These are phyloP conservation scores for Leptogaster cylindrica DNA, from an alignment of 2,888 invertebrate species.

Conservation along the genomic window DNA sequence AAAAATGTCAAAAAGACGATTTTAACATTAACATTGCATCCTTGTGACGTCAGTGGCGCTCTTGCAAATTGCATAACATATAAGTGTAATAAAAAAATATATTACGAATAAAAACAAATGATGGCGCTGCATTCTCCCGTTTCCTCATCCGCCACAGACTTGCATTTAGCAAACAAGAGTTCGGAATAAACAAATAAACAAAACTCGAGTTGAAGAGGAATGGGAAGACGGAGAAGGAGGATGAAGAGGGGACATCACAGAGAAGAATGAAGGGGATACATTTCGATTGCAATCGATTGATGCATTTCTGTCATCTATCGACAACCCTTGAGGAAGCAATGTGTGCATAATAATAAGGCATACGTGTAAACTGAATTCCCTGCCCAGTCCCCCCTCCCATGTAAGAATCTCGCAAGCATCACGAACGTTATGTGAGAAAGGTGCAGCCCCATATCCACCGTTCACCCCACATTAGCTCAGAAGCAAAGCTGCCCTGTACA, in stretches of 20 bases:
- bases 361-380: no score
- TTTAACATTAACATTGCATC: conserved; percentile 41
- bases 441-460: no score
- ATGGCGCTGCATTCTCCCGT: background rate
- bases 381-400: no score
- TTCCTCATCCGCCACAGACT: background rate
- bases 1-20: conserved; percentile 15
- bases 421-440: no score
- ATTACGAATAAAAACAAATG: no score
- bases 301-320: background rate
- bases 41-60: conserved; percentile 13
- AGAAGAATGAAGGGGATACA: background rate
- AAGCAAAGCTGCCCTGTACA: no score
- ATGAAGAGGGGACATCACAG: background rate
- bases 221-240: background rate
- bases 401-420: no score
- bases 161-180: no score
- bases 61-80: conserved; percentile 6
- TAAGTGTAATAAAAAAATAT: no score
- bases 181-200: background rate
- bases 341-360: no score
- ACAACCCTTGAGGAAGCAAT: no score
- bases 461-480: background rate
- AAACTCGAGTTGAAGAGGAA: background rate
- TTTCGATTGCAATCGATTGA: background rate